phyloP scores from a whole-genome alignment of 1,140 invertebrate species.

The Penaeus chinensis region DNA sequence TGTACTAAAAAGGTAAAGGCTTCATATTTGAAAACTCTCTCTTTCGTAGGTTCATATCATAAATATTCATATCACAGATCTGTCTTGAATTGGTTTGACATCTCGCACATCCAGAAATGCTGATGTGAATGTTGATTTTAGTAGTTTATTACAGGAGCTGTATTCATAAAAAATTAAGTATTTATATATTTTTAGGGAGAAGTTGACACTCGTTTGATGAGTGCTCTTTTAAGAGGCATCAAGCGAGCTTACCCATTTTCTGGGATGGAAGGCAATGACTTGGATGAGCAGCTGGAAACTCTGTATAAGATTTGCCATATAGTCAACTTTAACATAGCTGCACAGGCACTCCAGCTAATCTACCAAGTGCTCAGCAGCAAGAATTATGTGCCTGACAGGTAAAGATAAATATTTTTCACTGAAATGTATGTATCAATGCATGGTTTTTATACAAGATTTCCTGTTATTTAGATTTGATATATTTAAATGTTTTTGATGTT shows the following conservation, averaged over 20 bases:
- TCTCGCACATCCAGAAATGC: too few relatives aligned
- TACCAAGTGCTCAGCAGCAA: slow-evolving; percentile 35
- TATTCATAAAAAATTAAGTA: neutral
- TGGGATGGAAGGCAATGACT: slow-evolving; percentile 70
- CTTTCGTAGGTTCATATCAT: neutral
- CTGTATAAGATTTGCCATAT: slow-evolving; percentile 91
- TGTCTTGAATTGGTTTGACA: too few relatives aligned
- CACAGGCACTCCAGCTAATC: slow-evolving; percentile 51
- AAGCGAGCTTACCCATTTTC: slow-evolving; percentile 88
- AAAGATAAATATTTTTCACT: neutral
- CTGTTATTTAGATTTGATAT: too few relatives aligned
- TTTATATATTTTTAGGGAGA: slow-evolving; percentile 77
- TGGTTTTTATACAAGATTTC: neutral
- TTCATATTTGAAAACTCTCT: slow-evolving; percentile 13
- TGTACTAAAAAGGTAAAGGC: slow-evolving; percentile 79
- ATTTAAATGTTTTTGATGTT: neutral
- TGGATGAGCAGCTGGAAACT: slow-evolving; percentile 81
- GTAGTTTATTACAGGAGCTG: neutral
- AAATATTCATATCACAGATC: neutral
- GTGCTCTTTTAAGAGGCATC: slow-evolving; percentile 87
- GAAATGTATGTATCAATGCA: neutral
- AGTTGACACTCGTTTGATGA: slow-evolving; percentile 92
- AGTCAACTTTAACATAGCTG: slow-evolving; percentile 71
- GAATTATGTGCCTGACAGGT: slow-evolving; percentile 40
- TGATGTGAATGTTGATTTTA: too few relatives aligned